Evolutionary conservation across 64 coral and sea anemone species (phyloP).

Genomic region (Astreopora myriophthalma): DNA sequence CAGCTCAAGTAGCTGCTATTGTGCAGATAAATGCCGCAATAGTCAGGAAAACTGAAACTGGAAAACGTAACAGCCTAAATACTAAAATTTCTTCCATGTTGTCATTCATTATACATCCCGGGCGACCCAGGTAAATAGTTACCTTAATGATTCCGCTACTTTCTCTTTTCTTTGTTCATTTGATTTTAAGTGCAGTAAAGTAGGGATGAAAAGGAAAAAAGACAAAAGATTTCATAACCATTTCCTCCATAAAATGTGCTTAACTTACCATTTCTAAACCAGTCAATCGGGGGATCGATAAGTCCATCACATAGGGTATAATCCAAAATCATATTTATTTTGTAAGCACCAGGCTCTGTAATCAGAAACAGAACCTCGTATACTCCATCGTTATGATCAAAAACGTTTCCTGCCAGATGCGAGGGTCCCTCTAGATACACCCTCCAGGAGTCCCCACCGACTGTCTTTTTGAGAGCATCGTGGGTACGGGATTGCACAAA

Average conservation of each 20-base stretch:
- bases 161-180: too few species aligned
- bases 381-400: conserved; percentile 42
- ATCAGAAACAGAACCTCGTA: conserved; percentile 48
- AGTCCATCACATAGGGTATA: conserved; percentile 49
- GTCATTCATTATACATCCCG: too few species aligned
- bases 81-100: too few species aligned
- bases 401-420: conserved; percentile 7
- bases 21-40: too few species aligned
- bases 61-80: too few species aligned
- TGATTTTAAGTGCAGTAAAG: too few species aligned
- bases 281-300: conserved; percentile 30
- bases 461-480: background rate
- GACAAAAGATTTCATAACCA: background rate
- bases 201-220: too few species aligned
- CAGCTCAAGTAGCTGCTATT: too few species aligned
- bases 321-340: conserved; percentile 47
- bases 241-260: too few species aligned
- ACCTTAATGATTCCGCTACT: too few species aligned
- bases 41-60: too few species aligned
- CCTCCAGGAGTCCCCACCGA: conserved; percentile 42
- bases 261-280: conserved; percentile 41
- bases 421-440: conserved; percentile 37
- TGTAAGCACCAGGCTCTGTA: conserved; percentile 17
- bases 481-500: conserved; percentile 32
- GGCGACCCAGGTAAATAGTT: too few species aligned